A percentile compares a stretch with the other conserved stretches of the same genome.
phyloP scores from a whole-genome alignment of 2,888 invertebrate species.

The Cosmia trapezina region DNA sequence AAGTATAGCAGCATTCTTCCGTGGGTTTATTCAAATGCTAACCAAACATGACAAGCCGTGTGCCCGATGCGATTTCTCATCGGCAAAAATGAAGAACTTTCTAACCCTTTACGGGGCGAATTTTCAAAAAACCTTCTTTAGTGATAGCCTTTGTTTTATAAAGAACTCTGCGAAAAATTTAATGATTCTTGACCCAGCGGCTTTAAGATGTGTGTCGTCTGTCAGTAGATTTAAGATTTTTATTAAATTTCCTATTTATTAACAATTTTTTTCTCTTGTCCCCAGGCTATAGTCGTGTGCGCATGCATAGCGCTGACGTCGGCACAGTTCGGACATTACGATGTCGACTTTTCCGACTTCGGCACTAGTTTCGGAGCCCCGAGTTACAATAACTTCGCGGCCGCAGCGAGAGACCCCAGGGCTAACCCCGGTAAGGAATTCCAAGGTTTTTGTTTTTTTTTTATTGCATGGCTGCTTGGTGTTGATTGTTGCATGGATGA shows the following conservation, averaged over 20 bases:
- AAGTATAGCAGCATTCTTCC: neutral
- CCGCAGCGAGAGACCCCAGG: conserved; percentile 90
- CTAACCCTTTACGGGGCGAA: no score
- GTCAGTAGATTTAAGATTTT: no score
- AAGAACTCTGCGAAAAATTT: no score
- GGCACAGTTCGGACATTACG: conserved; percentile 83
- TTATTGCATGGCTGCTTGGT: conserved; percentile 13
- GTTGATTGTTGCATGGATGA: neutral
- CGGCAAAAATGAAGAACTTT: no score
- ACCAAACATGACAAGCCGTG: no score
- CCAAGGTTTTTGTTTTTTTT: conserved; percentile 36
- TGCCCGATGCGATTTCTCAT: no score
- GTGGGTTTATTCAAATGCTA: neutral
- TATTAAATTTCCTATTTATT: neutral
- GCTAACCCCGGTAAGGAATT: conserved; percentile 86
- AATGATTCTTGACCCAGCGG: no score
- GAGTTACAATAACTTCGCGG: conserved; percentile 81
- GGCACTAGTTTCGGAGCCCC: conserved; percentile 85
- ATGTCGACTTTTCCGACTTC: conserved; percentile 78
- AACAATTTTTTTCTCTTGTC: conserved; percentile 66
- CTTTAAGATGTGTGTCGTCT: no score
- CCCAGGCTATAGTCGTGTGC: conserved; percentile 85
- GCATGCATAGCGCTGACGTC: conserved; percentile 84
- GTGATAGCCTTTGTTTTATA: no score
- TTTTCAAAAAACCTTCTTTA: no score